Percentiles rank a stretch among this genome's conserved stretches.
Conservation (phyloP, 2,888 invertebrate species). For the Luperina nickerlii region DNA sequence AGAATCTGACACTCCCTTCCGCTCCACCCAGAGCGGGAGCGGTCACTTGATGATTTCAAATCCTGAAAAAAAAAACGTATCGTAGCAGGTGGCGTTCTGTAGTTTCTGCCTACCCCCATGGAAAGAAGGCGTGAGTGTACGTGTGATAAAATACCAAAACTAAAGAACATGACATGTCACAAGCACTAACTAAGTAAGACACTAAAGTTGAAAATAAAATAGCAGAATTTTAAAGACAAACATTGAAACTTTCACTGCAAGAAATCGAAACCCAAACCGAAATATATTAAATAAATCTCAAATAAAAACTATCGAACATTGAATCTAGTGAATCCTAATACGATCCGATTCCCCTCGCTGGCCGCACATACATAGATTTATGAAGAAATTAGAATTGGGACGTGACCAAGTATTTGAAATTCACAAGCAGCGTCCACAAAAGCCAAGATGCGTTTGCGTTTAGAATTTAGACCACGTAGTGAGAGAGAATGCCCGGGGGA, state of each 20-base stretch:
- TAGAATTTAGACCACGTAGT: constrained; percentile 80
- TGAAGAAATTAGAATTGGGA: constrained; percentile 80
- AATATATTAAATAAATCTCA: constrained; percentile 35
- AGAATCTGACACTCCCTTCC: too few species aligned
- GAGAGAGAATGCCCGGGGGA: constrained; percentile 76
- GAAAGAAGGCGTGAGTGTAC: too few species aligned
- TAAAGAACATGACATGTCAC: too few species aligned
- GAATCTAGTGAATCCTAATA: constrained; percentile 66
- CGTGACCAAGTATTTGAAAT: constrained; percentile 76
- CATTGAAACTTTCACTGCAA: constrained; percentile 2
- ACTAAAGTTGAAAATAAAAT: neutral
- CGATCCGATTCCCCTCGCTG: constrained; percentile 63
- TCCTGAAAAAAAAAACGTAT: too few species aligned
- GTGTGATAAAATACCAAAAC: too few species aligned
- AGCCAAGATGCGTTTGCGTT: constrained; percentile 75
- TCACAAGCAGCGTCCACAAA: constrained; percentile 70
- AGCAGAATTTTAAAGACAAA: neutral
- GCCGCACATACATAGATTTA: constrained; percentile 74
- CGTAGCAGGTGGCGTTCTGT: too few species aligned
- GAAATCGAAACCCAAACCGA: constrained; percentile 27
- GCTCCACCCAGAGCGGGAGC: too few species aligned
- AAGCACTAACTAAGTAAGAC: too few species aligned
- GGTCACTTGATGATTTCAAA: too few species aligned
- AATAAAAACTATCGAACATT: constrained; percentile 63
- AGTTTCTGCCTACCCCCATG: too few species aligned